phyloP scores from a whole-genome alignment of 2,888 invertebrate genomes.

The Choristoneura rosaceana region DNA sequence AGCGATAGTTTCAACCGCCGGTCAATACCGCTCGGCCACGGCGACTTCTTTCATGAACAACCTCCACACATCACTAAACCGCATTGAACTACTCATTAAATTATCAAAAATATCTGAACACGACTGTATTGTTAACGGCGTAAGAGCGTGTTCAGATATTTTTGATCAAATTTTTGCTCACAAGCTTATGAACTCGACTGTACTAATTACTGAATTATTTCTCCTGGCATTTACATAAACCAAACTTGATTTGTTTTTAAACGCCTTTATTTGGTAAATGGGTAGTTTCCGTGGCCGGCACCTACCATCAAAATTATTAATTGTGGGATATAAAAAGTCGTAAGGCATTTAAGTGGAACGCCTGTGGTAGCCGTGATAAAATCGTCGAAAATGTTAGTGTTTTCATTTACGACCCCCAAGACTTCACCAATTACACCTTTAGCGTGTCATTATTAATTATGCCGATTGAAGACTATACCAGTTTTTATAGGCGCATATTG shows the following conservation, averaged over 20 bases:
- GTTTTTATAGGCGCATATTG: constrained; percentile 6
- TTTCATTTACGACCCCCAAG: constrained; percentile 35
- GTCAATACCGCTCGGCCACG: too few species aligned
- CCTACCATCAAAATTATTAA: constrained; percentile 14
- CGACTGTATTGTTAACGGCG: too few species aligned
- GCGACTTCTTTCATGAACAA: too few species aligned
- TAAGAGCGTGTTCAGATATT: too few species aligned
- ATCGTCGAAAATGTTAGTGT: constrained; percentile 27
- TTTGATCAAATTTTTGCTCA: too few species aligned
- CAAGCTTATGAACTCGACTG: too few species aligned
- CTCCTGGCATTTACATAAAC: background rate
- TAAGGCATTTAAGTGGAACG: constrained; percentile 17
- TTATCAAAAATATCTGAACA: too few species aligned
- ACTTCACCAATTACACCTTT: constrained; percentile 35
- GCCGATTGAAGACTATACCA: constrained; percentile 11
- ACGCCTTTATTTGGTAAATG: constrained; percentile 11
- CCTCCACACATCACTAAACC: too few species aligned
- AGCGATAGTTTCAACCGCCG: too few species aligned
- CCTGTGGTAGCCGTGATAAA: constrained; percentile 16
- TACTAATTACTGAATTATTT: background rate
- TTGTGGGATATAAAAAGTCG: constrained; percentile 26
- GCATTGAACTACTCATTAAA: too few species aligned
- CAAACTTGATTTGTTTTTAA: background rate
- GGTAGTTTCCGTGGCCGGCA: constrained; percentile 1
- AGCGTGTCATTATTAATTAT: constrained; percentile 40